Evolutionary conservation across 2,888 invertebrate genomes (phyloP).

Genomic region (Yponomeuta cagnagella): DNA sequence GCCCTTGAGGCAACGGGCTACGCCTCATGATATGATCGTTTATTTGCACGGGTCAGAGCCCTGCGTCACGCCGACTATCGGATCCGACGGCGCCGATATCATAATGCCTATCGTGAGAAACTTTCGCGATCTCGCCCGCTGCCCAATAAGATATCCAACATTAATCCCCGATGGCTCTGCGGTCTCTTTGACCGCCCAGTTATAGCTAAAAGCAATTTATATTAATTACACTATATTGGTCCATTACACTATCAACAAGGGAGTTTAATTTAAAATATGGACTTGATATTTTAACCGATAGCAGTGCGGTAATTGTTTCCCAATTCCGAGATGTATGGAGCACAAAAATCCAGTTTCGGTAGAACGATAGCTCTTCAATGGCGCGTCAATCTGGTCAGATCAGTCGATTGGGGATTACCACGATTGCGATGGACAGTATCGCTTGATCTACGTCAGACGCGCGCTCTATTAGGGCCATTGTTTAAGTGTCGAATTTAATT

Average conservation of each 20-base stretch:
- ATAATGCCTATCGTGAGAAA: slow-evolving; percentile 54
- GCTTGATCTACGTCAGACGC: slow-evolving; percentile 38
- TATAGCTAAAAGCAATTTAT: slow-evolving; percentile 53
- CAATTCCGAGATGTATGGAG: background rate
- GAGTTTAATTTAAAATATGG: slow-evolving; percentile 25
- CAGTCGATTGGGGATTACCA: slow-evolving; percentile 16
- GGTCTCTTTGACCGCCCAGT: slow-evolving; percentile 56
- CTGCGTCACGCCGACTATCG: background rate
- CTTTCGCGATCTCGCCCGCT: slow-evolving; percentile 45
- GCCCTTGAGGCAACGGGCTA: background rate
- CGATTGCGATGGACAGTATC: slow-evolving; percentile 36
- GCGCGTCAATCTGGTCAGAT: slow-evolving; percentile 13
- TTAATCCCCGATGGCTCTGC: slow-evolving; percentile 43
- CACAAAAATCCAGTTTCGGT: background rate
- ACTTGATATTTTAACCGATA: slow-evolving; percentile 8
- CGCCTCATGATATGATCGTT: slow-evolving; percentile 8
- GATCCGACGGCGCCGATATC: slow-evolving; percentile 14
- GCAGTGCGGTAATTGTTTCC: background rate
- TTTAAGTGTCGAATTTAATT: slow-evolving; percentile 65
- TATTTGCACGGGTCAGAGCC: slow-evolving; percentile 13
- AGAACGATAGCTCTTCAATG: background rate
- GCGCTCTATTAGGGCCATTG: slow-evolving; percentile 40
- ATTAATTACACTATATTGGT: slow-evolving; percentile 53
- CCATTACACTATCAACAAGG: slow-evolving; percentile 33
- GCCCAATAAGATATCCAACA: slow-evolving; percentile 47